Percentiles rank a stretch among this genome's conserved stretches.
Evolutionary conservation across 2,797 vertebrate species (phyloP).

Genomic region (Rhincodon typus): DNA sequence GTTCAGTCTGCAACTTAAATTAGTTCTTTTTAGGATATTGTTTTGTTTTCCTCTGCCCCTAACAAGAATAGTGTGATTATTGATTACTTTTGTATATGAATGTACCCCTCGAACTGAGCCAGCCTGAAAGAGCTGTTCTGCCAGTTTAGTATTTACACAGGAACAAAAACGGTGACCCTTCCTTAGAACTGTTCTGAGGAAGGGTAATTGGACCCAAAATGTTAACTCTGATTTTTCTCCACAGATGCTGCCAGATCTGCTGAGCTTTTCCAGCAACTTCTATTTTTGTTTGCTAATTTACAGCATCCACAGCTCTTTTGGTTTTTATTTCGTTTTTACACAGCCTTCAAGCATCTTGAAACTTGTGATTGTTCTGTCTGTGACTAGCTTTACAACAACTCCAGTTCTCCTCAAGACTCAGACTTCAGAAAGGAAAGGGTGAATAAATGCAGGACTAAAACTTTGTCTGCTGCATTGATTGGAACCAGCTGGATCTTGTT

Average conservation of each 20-base stretch:
- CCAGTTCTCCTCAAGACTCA: background rate
- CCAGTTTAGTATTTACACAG: background rate
- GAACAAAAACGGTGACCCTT: no score
- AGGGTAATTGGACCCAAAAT: no score
- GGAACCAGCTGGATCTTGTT: no score
- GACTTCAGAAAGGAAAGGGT: background rate
- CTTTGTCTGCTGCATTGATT: no score
- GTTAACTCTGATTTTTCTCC: no score
- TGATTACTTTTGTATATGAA: background rate
- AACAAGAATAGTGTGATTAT: background rate
- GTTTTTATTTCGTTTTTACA: background rate
- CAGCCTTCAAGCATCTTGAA: background rate
- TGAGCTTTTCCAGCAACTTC: no score
- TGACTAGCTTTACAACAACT: background rate
- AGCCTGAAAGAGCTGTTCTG: background rate
- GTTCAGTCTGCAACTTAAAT: background rate
- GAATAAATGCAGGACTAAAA: no score
- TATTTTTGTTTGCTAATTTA: no score
- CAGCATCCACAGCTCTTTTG: no score
- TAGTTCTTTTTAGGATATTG: background rate
- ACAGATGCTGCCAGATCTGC: no score
- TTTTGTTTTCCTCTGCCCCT: background rate
- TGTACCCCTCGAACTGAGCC: background rate
- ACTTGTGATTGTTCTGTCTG: background rate
- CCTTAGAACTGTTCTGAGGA: no score